Evolutionary conservation across 1,140 invertebrate genomes (phyloP).

Genomic region (Penaeus vannamei): DNA sequence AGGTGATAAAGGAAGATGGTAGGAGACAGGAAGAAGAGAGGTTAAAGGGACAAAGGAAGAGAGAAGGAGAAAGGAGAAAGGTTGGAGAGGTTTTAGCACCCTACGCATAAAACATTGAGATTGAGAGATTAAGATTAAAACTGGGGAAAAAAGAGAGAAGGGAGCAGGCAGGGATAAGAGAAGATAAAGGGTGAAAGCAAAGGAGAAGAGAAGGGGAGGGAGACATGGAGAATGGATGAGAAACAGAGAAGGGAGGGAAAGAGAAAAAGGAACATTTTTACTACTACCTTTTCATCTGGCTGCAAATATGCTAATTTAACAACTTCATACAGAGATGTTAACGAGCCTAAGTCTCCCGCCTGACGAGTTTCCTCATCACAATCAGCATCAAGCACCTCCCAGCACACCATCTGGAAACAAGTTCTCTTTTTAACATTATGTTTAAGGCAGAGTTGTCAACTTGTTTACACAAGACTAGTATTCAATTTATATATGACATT

Average conservation of each 20-base stretch:
- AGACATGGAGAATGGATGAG: too few relatives aligned
- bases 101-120: too few relatives aligned
- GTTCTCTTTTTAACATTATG: too few relatives aligned
- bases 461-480: too few relatives aligned
- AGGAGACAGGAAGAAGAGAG: background rate
- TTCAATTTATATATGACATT: too few relatives aligned
- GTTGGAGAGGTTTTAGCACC: too few relatives aligned
- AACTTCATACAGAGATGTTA: conserved; percentile 63
- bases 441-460: too few relatives aligned
- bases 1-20: too few relatives aligned
- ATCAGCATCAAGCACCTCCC: conserved; percentile 63
- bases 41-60: background rate
- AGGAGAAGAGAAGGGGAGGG: background rate
- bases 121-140: too few relatives aligned
- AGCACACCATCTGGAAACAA: conserved; percentile 46
- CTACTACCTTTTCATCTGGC: conserved; percentile 42
- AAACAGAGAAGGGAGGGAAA: too few relatives aligned
- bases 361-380: conserved; percentile 65
- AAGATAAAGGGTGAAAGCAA: too few relatives aligned
- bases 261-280: background rate
- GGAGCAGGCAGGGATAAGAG: background rate
- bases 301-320: conserved; percentile 63
- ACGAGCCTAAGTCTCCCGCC: conserved; percentile 54
- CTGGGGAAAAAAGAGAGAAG: background rate
- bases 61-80: background rate